Evolutionary conservation across 2,888 invertebrate species (phyloP).

Genomic region (Himalopsyche anomala): DNA sequence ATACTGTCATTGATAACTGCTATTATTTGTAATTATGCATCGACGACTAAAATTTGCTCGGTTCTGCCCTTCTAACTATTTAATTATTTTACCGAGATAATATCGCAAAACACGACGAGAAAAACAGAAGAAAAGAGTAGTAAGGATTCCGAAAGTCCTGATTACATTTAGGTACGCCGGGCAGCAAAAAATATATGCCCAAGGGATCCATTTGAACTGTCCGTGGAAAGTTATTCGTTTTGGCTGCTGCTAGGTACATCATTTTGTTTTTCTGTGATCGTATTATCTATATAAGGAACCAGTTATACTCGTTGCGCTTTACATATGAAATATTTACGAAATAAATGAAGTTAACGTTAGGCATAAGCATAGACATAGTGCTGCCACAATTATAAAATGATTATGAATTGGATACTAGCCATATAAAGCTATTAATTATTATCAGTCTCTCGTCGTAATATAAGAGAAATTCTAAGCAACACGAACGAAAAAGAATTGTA

Average conservation of each 20-base stretch:
- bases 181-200: not conserved
- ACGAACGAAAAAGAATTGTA: not conserved
- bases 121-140: not conserved
- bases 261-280: conserved; percentile 29
- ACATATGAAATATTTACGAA: not conserved
- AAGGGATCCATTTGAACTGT: conserved; percentile 40
- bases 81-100: conserved; percentile 25
- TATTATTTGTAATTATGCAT: too few relatives aligned
- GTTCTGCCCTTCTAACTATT: conserved; percentile 6
- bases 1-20: too few relatives aligned
- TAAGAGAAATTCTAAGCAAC: not conserved
- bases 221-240: conserved; percentile 29
- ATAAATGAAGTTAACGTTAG: not conserved
- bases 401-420: not conserved
- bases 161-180: not conserved
- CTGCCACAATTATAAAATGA: not conserved
- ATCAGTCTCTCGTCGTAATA: not conserved
- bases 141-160: not conserved
- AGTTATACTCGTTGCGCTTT: not conserved
- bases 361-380: not conserved
- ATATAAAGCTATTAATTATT: not conserved
- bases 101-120: not conserved
- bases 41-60: too few relatives aligned
- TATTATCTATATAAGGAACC: not conserved
- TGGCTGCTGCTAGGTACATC: not conserved